These are phyloP conservation scores for Petaurus breviceps DNA, from an alignment of 2,113 vertebrate species.

Conservation along the genomic window DNA sequence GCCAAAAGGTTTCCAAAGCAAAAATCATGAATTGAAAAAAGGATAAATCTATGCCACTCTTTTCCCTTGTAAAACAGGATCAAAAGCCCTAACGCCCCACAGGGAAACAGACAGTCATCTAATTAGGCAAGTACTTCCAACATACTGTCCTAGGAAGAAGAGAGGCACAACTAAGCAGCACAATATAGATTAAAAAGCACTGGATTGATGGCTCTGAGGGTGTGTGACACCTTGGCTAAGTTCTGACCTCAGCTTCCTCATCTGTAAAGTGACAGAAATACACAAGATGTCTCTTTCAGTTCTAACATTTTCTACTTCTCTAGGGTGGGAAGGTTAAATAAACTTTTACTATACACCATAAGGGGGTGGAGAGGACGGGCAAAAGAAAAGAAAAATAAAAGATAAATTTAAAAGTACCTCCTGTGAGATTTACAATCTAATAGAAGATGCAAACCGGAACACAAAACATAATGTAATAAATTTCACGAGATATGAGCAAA, in stretches of 20 bases:
- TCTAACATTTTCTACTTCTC: not conserved
- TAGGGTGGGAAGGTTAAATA: not conserved
- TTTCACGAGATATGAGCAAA: not conserved
- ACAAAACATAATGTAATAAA: not conserved
- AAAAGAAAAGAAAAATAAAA: too few relatives aligned
- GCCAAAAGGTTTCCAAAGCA: not conserved
- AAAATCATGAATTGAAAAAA: not conserved
- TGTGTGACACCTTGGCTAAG: not conserved
- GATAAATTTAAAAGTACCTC: too few relatives aligned
- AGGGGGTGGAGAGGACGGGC: too few relatives aligned
- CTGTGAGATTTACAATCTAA: not conserved
- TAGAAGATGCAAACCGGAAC: not conserved
- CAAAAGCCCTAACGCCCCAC: not conserved
- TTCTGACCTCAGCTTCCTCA: not conserved
- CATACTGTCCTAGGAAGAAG: not conserved
- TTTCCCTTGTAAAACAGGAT: not conserved
- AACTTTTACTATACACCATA: not conserved
- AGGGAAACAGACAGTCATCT: not conserved
- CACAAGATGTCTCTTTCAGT: not conserved
- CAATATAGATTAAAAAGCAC: not conserved
- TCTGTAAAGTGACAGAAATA: too few relatives aligned
- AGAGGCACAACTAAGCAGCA: not conserved
- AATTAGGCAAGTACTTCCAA: not conserved
- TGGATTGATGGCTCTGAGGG: not conserved
- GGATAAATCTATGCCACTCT: not conserved